phyloP scores from a whole-genome alignment of 2,888 invertebrate species.

The Bombyx huttoni region DNA sequence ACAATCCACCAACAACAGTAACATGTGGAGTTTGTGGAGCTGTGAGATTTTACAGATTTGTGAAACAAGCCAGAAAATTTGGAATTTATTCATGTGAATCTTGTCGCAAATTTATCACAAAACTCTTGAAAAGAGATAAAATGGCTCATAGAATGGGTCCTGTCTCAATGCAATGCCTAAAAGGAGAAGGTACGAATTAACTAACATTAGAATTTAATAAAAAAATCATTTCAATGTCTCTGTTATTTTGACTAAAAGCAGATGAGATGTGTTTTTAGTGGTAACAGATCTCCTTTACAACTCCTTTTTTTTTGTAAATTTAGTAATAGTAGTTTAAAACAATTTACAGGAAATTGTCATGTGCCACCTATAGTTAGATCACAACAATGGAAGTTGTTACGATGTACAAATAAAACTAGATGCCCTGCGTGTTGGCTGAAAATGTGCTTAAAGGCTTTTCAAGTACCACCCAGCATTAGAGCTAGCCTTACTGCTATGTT shows the following conservation, averaged over 20 bases:
- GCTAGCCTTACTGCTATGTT: conserved; percentile 78
- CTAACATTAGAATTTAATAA: background rate
- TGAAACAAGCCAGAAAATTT: conserved; percentile 85
- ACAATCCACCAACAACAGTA: conserved; percentile 75
- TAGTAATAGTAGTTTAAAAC: conserved; percentile 1
- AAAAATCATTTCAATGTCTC: too few relatives aligned
- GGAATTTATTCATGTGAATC: conserved; percentile 89
- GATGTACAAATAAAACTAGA: conserved; percentile 80
- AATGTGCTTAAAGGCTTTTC: conserved; percentile 85
- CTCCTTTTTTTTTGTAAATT: background rate
- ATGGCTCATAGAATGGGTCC: conserved; percentile 69
- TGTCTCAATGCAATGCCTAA: conserved; percentile 75
- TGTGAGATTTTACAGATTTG: conserved; percentile 81
- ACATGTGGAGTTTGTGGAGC: conserved; percentile 87
- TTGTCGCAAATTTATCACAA: conserved; percentile 89
- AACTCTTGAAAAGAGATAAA: conserved; percentile 80
- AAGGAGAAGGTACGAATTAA: conserved; percentile 71
- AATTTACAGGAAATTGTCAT: conserved; percentile 75
- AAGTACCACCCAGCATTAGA: conserved; percentile 79
- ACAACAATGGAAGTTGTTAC: conserved; percentile 78
- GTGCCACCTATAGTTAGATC: conserved; percentile 80
- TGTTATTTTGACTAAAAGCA: too few relatives aligned
- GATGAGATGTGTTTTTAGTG: too few relatives aligned
- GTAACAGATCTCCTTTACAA: background rate
- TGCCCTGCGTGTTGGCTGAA: conserved; percentile 92